phyloP scores from a whole-genome alignment of 2,888 invertebrate genomes.

The Venustoraphidia nigricollis region DNA sequence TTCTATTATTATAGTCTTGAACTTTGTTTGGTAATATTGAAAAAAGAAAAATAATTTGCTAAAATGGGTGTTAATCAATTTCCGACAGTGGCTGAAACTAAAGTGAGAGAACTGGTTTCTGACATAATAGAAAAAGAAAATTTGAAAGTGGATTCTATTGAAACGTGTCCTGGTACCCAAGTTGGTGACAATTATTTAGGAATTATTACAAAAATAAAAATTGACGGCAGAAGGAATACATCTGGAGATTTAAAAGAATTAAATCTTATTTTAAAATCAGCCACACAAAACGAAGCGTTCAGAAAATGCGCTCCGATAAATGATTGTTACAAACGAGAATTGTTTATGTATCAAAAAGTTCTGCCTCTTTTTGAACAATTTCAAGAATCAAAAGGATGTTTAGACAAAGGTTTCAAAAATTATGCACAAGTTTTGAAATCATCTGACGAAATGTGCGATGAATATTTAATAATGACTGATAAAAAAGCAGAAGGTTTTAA shows the following conservation, averaged over 20 bases:
- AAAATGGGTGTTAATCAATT: too few relatives aligned
- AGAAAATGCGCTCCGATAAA: conserved; percentile 13
- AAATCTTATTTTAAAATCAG: conserved; percentile 16
- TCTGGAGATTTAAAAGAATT: neutral
- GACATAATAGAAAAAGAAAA: neutral
- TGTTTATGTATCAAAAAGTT: conserved; percentile 16
- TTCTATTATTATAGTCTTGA: too few relatives aligned
- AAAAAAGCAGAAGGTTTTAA: too few relatives aligned
- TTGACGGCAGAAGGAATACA: neutral
- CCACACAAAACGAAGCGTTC: conserved; percentile 13
- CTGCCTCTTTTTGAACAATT: conserved; percentile 15
- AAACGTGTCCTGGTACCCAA: neutral
- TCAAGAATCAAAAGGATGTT: conserved; percentile 6
- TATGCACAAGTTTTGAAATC: too few relatives aligned
- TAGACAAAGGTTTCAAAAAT: conserved; percentile 10
- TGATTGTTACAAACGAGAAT: conserved; percentile 16
- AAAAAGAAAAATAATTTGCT: too few relatives aligned
- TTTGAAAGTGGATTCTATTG: too few relatives aligned
- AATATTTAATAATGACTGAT: too few relatives aligned
- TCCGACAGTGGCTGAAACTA: too few relatives aligned
- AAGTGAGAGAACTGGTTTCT: too few relatives aligned
- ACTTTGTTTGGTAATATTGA: too few relatives aligned
- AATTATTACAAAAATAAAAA: conserved; percentile 10
- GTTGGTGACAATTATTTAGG: conserved; percentile 12
- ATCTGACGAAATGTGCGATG: too few relatives aligned